phyloP scores from a whole-genome alignment of 1,140 invertebrate genomes.

The Lepidostoma basale region DNA sequence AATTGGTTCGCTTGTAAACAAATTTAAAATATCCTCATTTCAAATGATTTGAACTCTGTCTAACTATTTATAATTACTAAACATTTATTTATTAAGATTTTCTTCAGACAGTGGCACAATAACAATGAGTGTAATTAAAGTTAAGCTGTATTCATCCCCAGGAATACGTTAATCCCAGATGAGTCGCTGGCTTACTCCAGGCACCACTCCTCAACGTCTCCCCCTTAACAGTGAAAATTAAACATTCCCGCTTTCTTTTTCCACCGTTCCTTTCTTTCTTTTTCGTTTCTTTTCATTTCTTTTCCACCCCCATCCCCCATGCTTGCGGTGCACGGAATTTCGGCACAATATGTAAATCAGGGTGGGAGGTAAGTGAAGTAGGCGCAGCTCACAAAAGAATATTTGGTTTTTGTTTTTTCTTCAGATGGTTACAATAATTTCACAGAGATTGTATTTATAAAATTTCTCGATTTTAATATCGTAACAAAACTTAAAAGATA shows the following conservation, averaged over 20 bases:
- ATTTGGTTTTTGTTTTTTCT: background rate
- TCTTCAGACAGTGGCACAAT: too few species aligned
- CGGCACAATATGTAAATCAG: slow-evolving; percentile 40
- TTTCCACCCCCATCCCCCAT: background rate
- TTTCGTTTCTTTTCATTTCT: background rate
- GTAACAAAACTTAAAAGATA: too few species aligned
- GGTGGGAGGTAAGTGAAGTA: background rate
- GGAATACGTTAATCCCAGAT: slow-evolving; percentile 10
- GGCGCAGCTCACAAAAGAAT: background rate
- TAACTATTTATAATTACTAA: too few species aligned
- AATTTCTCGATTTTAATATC: too few species aligned
- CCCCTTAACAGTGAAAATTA: slow-evolving; percentile 42
- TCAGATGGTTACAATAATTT: background rate
- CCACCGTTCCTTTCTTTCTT: slow-evolving; percentile 5
- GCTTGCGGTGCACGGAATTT: slow-evolving; percentile 32
- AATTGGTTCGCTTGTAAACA: too few species aligned
- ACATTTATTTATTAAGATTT: too few species aligned
- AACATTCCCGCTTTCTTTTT: slow-evolving; percentile 39
- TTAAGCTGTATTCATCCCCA: slow-evolving; percentile 15
- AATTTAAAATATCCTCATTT: too few species aligned
- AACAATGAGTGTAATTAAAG: slow-evolving; percentile 11
- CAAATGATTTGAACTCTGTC: too few species aligned
- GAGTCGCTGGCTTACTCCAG: slow-evolving; percentile 2
- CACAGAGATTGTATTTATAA: too few species aligned
- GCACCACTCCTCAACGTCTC: background rate